phyloP scores from a whole-genome alignment of 2,113 vertebrate genomes.

The Nanorana parkeri region DNA sequence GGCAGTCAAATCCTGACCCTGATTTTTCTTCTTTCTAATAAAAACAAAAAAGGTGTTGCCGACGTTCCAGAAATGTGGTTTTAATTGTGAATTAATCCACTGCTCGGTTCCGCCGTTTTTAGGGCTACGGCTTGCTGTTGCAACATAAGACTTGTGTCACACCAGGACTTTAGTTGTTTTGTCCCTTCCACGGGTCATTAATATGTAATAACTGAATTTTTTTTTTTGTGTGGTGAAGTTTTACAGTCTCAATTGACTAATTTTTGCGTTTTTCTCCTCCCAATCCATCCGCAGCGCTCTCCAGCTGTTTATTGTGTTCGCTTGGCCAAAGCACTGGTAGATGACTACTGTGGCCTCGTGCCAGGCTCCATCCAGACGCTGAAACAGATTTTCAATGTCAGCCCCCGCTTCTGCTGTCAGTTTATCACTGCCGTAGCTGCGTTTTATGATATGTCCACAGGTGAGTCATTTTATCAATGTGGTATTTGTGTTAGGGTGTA shows the following conservation, averaged over 20 bases:
- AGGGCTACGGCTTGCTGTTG: too few species aligned
- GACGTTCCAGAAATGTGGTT: too few species aligned
- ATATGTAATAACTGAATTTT: too few species aligned
- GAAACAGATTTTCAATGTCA: constrained; percentile 87
- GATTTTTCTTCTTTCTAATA: too few species aligned
- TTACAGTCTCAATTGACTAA: not conserved
- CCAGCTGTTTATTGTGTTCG: constrained; percentile 88
- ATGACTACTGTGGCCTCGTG: constrained; percentile 93
- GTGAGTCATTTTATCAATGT: constrained; percentile 66
- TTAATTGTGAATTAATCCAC: too few species aligned
- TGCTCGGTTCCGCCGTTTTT: too few species aligned
- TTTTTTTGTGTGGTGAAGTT: not conserved
- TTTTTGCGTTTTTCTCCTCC: not conserved
- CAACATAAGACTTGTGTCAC: too few species aligned
- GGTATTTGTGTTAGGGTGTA: too few species aligned
- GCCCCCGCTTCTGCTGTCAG: constrained; percentile 98
- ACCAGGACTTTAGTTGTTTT: too few species aligned
- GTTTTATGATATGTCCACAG: constrained; percentile 90
- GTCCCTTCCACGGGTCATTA: too few species aligned
- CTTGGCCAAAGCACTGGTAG: constrained; percentile 87
- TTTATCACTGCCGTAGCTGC: constrained; percentile 91
- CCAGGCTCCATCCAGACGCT: constrained; percentile 89
- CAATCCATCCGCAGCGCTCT: constrained; percentile 74
- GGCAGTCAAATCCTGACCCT: too few species aligned
- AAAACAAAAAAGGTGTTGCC: too few species aligned